Base-by-base conservation (phyloP, 2,797 vertebrate species). In the Furcifer pardalis region DNA sequence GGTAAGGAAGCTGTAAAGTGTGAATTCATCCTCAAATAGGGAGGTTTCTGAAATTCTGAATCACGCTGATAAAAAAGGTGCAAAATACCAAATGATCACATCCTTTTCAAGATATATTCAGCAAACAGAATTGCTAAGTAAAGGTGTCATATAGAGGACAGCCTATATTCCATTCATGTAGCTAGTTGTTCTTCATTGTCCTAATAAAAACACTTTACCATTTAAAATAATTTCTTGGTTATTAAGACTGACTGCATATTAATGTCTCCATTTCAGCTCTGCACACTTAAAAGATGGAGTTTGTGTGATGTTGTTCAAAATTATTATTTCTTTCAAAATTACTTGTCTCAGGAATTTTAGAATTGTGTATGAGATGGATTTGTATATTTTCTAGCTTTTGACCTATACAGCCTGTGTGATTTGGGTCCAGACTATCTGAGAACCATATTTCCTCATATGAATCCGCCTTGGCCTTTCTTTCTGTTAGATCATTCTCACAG, bases 1-100 rank as follows among this genome's bases (percentile, higher is more conserved):
- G 76, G 68, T 76, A 86, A 10, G 32, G 52, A 42, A 1, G 86
- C 46, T 32, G 74, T 79, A 60, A 75, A 83, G 78, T 66, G 23
- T 12, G 6, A 82, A 30, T 65, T 13, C 35, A 59, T 71, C 4
- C 44, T n/a, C n/a, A n/a, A n/a, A n/a, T n/a, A n/a, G n/a, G n/a
- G n/a, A 35, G 63, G 32, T 81, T 15, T 52, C 59, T 81, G 60
- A 49, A 23, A 49, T 46, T 89, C 78, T 9, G 42, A 66, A 32
- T 35, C 1, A 65, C 75, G 81, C 7, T n/a, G 59, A 13, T 21
- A 7, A 74, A 84, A 27, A 42, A 1, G 2, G 9, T 77, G 4
- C 21, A 42, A 83, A 71, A 74, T 52, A n/a, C 56, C 56, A 69
- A 84, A 77, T 77, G 0, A 19, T 72, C 32, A 35, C 25, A 19